Base-by-base conservation (phyloP, 2,797 vertebrate genomes). In the Yasuhikotakia modesta region DNA sequence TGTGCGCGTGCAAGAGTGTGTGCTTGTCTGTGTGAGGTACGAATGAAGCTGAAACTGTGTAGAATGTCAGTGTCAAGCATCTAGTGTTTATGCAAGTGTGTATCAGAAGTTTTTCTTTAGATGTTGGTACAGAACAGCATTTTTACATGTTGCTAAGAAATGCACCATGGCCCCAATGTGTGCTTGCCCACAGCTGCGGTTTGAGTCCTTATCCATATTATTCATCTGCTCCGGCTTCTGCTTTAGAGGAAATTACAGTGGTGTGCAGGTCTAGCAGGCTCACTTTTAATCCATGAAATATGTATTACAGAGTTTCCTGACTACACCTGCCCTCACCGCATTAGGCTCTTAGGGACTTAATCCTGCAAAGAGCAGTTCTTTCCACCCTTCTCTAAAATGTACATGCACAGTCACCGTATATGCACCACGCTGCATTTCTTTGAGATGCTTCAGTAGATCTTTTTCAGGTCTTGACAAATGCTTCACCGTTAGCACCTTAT, bases 271-370 rank as follows among this genome's bases (percentile, higher is more conserved):
- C 63, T 35, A 77, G 69, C 46, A 76, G 75, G 75, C 81, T 86
- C 70, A 73, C 58, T 80, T 73, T 82, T 79, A 82, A 82, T 81
- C 78, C 73, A 79, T 81, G 10, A 84, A 81, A 84, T 81, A 77
- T 84, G 80, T 76, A 74, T 85, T 81, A 70, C 69, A 64, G 78
- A 81, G 30, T 82, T 75, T 74, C 60, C 79, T 72, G 45, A 57
- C 64, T 74, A 74, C 67, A 77, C 73, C 79, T 79, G 35, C 67
- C 64, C 50, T 55, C 61, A 79, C 30, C 39, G 32, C 64, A 81
- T 79, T 85, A 73, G 73, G 35, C 63, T 67, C 69, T 57, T 39
- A 24, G 13, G 55, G 61, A 70, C 65, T 73, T 68, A 73, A 69
- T 55, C 45, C 68, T 17, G 43, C 63, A 14, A 65, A 61, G 53